Evolutionary conservation across 1,140 invertebrate genomes (phyloP).

Genomic region (Diuraphis noxia): DNA sequence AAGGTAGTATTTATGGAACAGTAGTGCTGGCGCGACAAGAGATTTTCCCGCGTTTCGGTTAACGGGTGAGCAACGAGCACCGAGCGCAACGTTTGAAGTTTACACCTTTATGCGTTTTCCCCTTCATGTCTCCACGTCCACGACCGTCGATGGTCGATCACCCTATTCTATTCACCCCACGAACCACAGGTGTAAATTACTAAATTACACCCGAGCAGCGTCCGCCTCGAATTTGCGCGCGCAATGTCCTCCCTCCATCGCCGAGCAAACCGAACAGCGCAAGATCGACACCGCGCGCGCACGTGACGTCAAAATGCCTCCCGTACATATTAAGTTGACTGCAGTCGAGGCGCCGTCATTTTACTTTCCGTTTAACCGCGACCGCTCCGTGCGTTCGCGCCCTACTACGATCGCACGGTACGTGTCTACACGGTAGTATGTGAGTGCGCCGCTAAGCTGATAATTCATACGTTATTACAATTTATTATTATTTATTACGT

Average conservation of each 20-base stretch:
- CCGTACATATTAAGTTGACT: background rate
- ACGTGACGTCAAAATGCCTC: background rate
- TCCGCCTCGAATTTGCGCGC: background rate
- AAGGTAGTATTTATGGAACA: no score
- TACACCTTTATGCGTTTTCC: no score
- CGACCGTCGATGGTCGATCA: no score
- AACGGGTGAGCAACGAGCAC: background rate
- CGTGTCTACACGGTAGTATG: background rate
- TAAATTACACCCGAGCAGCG: background rate
- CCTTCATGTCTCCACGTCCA: no score
- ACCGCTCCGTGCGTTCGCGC: background rate
- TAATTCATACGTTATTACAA: background rate
- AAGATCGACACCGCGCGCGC: background rate
- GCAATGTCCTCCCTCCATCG: background rate
- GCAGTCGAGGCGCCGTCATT: background rate
- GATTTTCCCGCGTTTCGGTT: background rate
- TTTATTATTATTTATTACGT: no score
- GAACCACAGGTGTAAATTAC: background rate
- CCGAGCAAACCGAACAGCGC: background rate
- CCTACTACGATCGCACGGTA: background rate
- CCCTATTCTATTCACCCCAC: background rate
- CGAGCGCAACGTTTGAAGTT: background rate
- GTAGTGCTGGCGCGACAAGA: background rate
- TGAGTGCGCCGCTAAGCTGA: background rate
- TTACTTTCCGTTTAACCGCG: background rate